These are phyloP conservation scores for Drosophila mettleri DNA, from an alignment of 2,888 invertebrate species.

Conservation along the genomic window DNA sequence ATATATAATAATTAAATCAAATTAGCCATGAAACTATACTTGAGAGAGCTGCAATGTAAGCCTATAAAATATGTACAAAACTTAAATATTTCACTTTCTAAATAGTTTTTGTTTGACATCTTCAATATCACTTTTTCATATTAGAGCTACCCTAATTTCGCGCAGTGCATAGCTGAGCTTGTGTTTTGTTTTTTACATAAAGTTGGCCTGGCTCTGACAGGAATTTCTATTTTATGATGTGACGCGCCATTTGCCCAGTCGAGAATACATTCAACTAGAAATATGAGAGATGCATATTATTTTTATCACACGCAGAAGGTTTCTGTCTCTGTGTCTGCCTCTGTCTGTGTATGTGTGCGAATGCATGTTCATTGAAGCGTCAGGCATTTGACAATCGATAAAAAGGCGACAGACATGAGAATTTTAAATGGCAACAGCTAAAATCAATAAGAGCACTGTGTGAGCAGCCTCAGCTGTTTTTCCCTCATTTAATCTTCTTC, in stretches of 20 bases:
- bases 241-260: conserved; percentile 39
- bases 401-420: conserved; percentile 19
- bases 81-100: background rate
- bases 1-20: too few species aligned
- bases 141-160: background rate
- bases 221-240: conserved; percentile 20
- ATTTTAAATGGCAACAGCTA: conserved; percentile 43
- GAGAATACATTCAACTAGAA: conserved; percentile 22
- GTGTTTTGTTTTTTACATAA: conserved; percentile 32
- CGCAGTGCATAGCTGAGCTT: conserved; percentile 13
- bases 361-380: conserved; percentile 26
- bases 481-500: too few species aligned
- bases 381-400: conserved; percentile 25
- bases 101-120: rapidly evolving
- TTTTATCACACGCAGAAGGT: conserved; percentile 20
- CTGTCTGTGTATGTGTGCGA: conserved; percentile 9
- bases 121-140: background rate
- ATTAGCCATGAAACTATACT: background rate
- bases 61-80: rapidly evolving
- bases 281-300: conserved; percentile 35
- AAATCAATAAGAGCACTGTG: conserved; percentile 45
- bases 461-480: conserved; percentile 6
- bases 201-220: conserved; percentile 18
- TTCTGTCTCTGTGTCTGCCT: conserved; percentile 8
- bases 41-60: background rate